Evolutionary conservation across 1,140 invertebrate genomes (phyloP).

Genomic region (Diabrotica undecimpunctata): DNA sequence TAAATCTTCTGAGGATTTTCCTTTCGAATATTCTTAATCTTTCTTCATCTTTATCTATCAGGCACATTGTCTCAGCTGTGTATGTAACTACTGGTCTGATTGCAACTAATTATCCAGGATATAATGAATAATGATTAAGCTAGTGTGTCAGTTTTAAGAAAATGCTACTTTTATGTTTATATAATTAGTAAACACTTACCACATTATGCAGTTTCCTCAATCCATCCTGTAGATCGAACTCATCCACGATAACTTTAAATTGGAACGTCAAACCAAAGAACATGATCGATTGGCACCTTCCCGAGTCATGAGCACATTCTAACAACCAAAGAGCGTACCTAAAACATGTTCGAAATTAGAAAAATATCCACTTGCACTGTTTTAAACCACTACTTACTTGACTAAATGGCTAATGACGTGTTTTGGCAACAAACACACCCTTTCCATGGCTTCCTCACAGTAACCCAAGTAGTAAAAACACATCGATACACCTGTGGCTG

Average conservation of each 20-base stretch:
- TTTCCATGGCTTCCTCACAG: conserved; percentile 96
- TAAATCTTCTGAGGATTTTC: no score
- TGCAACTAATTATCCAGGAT: no score
- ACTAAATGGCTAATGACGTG: conserved; percentile 75
- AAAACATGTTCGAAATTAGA: conserved; percentile 25
- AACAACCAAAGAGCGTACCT: conserved; percentile 90
- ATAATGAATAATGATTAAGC: no score
- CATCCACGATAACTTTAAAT: conserved; percentile 84
- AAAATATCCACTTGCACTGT: no score
- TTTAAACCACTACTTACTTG: conserved; percentile 52
- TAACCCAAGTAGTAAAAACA: conserved; percentile 96
- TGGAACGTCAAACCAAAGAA: conserved; percentile 93
- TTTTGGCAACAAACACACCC: conserved; percentile 81
- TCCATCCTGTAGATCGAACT: conserved; percentile 88
- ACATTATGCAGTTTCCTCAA: conserved; percentile 91
- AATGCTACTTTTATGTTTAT: no score
- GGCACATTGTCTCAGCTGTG: no score
- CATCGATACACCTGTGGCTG: conserved; percentile 92
- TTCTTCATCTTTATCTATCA: no score
- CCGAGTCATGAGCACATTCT: conserved; percentile 94
- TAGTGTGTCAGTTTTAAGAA: no score
- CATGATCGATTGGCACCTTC: conserved; percentile 94
- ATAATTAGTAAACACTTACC: conserved; percentile 54
- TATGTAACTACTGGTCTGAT: no score
- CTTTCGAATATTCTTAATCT: no score